Conservation (phyloP, 2,113 vertebrate species). For the Zapornia atra region DNA sequence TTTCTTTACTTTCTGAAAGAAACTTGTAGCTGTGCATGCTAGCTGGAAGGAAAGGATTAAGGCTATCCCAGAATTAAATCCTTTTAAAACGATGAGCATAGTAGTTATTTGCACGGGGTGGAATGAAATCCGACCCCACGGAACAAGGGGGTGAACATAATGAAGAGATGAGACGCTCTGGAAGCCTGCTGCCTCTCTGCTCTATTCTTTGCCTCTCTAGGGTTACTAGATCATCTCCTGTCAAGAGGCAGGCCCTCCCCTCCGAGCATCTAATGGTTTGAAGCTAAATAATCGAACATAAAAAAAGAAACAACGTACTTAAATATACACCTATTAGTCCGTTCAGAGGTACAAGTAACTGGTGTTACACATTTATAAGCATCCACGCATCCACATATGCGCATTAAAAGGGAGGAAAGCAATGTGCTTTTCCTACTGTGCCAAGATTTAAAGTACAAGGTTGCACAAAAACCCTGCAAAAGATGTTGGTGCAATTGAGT, state of each 20-base stretch:
- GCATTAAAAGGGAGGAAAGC: not conserved
- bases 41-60: not conserved
- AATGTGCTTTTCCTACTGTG: not conserved
- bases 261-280: not conserved
- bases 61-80: not conserved
- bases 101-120: not conserved
- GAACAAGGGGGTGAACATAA: not conserved
- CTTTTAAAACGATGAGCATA: not conserved
- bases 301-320: not conserved
- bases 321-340: not conserved
- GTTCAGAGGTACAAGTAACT: not conserved
- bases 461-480: not conserved
- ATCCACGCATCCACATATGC: not conserved
- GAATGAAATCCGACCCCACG: not conserved
- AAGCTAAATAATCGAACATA: not conserved
- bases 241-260: not conserved
- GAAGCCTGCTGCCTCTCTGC: not conserved
- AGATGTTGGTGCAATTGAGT: not conserved
- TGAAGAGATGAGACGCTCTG: not conserved
- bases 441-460: not conserved
- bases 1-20: not conserved
- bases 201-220: not conserved
- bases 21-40: not conserved
- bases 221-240: not conserved
- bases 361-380: not conserved